Evolutionary conservation across 1,140 invertebrate genomes (phyloP), one percentile per base, ranked within the genome.

Genomic region (Luehdorfia chinensis): DNA sequence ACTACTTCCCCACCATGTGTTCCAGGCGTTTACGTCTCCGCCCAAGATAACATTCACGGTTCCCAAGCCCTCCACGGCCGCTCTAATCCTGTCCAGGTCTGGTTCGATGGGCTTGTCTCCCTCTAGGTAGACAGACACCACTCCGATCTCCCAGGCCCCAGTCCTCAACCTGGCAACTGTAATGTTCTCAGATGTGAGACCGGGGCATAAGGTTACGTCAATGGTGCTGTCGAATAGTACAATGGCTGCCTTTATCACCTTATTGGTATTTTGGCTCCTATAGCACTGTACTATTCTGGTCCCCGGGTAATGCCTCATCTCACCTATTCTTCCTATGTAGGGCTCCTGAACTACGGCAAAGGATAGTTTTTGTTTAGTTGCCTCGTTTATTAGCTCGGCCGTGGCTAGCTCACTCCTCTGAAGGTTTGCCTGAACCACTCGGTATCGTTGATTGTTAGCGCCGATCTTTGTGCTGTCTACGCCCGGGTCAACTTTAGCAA

Each of bases 1-100:
- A 2, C 1, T 1, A 13, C 49, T 52, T 0, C 49, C 55, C 46
- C 55, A 57, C 55, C 49, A 51, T 3, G 4, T 12, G 25, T 25
- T 56, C 16, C 33, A 33, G 4, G 53, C 47, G 12, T 50, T 55
- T 0, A 21, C 1, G 30, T 32, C 30, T 1, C 30, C 30, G 7
- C 30, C 12, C 2, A 32, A 13, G 13, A 32, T 14, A 1, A 32
- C 30, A 5, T 14, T 32, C 1, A 0, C 7, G 1, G 30, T 32
- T 2, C 11, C 30, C 4, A 34, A n/a, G 4, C 15, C 6, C 15
- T 34, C 15, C 15, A 34, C n/a, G 32, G 32, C 32, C 2, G 1
- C 8, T 1, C 7, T 8, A 2, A n/a, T 18, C 2, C 3, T 8
- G 14, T 34, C 1, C 1, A 16, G 32, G 14, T 34, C 16, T 2